Base-by-base conservation (phyloP, 2,888 invertebrate genomes). In the Pantelozetes paolii region DNA sequence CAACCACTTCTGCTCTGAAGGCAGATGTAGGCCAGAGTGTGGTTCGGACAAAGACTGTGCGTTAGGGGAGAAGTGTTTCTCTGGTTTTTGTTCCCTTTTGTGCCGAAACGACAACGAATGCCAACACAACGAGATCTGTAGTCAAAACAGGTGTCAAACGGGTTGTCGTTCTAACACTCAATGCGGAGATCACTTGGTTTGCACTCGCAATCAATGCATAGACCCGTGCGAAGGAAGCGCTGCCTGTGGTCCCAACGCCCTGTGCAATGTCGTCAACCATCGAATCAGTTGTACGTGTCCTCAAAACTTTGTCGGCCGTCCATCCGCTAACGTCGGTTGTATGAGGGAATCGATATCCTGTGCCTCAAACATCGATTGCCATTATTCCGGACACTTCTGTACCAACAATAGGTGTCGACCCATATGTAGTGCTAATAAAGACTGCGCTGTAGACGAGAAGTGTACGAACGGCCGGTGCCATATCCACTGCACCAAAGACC, bases 391-490 rank as follows among this genome's bases (percentile, higher is more conserved):
- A n/a, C 87, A 88, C 78, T 86, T 87, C 32, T 94, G 94, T 80
- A 87, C 89, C 76, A 89, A 92, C 80, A 90, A 89, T 71, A 89
- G 91, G 83, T 75, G 77, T 75, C 45, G 74, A 75, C 91, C 91
- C 5, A 85, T 85, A 62, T 94, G 94, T 80, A 83, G 84, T 45
- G 84, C 83, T 20, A 93, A 94, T 81, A 89, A 89, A 79, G 88
- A 91, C 77, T 94, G 94, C 81, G 94, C 93, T 2, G 86, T 90
- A 75, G 94, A 94, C 81, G 94, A 94, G 83, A 90, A 92, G 82
- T 94, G 94, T 83, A 84, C 91, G 11, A 89, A 90, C 76, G 94
- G 93, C 78, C 84, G 93, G 78, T 89, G 88, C 80, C 93, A 92
- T 78, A 94, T 94, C 83, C 86, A 89, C 73, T 92, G 91, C 79